Conservation (phyloP, 2,888 invertebrate species). For the Tiliacea aurago region DNA sequence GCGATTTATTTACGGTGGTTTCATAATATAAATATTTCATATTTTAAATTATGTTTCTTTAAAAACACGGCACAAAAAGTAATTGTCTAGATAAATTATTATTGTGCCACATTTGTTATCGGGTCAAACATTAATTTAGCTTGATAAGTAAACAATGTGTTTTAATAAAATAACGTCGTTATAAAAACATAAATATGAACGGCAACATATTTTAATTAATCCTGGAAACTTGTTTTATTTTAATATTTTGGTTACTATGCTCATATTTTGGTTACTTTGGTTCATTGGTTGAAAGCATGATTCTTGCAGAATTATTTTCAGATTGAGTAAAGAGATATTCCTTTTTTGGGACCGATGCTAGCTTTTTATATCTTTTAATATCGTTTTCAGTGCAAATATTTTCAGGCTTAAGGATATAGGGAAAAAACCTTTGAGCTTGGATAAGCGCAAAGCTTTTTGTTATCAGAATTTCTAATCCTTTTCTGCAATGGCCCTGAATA, state of each 20-base stretch:
- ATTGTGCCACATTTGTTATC: constrained; percentile 35
- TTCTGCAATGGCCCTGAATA: neutral
- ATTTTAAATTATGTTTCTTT: neutral
- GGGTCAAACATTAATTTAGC: constrained; percentile 12
- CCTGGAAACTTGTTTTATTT: constrained; percentile 3
- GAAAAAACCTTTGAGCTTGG: too few species aligned
- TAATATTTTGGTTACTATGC: neutral
- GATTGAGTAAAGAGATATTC: neutral
- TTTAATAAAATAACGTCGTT: constrained; percentile 21
- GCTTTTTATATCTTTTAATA: too few species aligned
- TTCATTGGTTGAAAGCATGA: neutral
- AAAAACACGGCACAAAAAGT: constrained; percentile 9
- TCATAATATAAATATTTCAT: too few species aligned
- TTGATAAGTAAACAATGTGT: constrained; percentile 33
- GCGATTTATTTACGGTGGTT: too few species aligned
- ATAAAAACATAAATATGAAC: constrained; percentile 14
- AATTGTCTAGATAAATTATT: constrained; percentile 16
- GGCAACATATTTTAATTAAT: constrained; percentile 14
- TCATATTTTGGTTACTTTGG: neutral
- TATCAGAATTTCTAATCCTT: neutral
- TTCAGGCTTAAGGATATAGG: too few species aligned
- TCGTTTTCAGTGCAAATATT: neutral
- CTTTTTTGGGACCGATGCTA: neutral
- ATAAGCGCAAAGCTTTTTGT: neutral
- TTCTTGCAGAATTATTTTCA: neutral